Conservation (phyloP, 2,113 vertebrate genomes). For the Centropus bengalensis region DNA sequence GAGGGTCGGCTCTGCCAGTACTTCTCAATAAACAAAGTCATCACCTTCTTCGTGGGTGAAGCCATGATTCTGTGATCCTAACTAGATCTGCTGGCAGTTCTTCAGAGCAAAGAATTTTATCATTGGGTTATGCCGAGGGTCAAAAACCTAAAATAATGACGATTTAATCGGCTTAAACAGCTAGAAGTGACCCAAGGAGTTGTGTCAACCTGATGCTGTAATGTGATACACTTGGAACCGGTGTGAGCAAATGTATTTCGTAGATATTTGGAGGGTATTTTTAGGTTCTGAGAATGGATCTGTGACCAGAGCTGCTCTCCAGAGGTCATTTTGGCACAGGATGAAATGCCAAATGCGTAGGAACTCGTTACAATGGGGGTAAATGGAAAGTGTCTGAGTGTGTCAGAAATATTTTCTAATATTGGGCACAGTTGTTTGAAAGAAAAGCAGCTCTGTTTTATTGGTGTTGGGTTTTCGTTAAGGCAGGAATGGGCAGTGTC, state of each 20-base stretch:
- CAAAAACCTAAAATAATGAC: constrained; percentile 36
- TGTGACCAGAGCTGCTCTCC: not conserved
- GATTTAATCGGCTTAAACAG: constrained; percentile 8
- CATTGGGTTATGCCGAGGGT: not conserved
- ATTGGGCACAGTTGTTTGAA: not conserved
- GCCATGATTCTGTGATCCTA: not conserved
- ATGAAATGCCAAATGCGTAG: not conserved
- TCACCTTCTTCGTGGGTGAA: not conserved
- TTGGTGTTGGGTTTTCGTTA: not conserved
- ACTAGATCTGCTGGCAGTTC: not conserved
- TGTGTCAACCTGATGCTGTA: constrained; percentile 2
- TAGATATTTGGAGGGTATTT: not conserved
- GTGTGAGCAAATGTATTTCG: constrained; percentile 9
- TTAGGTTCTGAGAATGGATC: not conserved
- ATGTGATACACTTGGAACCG: not conserved
- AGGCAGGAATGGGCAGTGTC: not conserved
- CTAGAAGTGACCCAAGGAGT: not conserved
- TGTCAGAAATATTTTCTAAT: not conserved
- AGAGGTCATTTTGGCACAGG: not conserved
- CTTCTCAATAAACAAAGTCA: not conserved
- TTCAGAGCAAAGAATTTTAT: not conserved
- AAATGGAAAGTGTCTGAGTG: not conserved
- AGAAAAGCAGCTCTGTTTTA: not conserved
- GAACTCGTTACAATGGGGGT: not conserved
- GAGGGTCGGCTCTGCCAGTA: not conserved